phyloP scores from a whole-genome alignment of 2,113 vertebrate species.

The Gallinago media region DNA sequence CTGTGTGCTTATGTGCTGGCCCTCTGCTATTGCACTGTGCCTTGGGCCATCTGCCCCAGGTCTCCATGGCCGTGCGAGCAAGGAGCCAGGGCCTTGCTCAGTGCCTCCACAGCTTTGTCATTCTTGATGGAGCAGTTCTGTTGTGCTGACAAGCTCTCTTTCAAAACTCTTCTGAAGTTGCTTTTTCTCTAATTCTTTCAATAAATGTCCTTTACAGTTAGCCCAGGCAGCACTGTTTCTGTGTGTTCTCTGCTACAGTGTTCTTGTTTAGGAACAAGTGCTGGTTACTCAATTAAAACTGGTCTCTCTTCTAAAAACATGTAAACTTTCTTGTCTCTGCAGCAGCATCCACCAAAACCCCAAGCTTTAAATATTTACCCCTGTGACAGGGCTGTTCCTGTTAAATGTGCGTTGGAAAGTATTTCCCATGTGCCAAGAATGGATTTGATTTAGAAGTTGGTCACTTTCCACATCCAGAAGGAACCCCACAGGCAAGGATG shows the following conservation, averaged over 20 bases:
- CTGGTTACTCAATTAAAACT: neutral
- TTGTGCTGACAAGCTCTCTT: neutral
- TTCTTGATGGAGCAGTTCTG: neutral
- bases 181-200: neutral
- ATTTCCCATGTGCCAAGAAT: neutral
- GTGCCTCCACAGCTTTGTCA: neutral
- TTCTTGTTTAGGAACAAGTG: neutral
- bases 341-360: neutral
- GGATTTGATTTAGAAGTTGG: neutral
- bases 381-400: neutral
- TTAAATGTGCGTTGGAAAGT: neutral
- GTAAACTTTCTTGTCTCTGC: neutral
- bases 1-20: neutral
- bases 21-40: neutral
- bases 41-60: neutral
- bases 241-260: neutral
- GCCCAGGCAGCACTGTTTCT: neutral
- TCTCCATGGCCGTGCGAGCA: fast-evolving
- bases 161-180: neutral
- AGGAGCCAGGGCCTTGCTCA: neutral
- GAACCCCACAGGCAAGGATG: neutral
- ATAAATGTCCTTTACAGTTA: neutral
- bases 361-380: neutral
- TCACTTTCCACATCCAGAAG: neutral
- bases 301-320: neutral